phyloP scores from a whole-genome alignment of 1,140 invertebrate species.

The Hylyphantes graminicola region DNA sequence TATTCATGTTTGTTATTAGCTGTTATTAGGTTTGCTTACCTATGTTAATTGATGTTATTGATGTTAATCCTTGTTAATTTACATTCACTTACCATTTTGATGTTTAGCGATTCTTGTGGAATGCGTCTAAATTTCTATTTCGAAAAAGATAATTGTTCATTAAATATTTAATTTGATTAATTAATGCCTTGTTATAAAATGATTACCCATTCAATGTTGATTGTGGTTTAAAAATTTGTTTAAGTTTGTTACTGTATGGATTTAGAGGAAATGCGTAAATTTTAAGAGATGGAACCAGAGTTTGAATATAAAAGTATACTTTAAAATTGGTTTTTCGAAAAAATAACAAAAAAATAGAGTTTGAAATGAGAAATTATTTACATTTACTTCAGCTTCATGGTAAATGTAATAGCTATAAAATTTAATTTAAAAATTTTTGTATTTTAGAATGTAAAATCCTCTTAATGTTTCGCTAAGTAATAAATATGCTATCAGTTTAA shows the following conservation, averaged over 20 bases:
- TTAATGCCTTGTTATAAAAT: neutral
- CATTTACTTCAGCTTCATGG: too few species aligned
- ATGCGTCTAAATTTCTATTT: slow-evolving; percentile 29
- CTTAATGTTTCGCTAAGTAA: too few species aligned
- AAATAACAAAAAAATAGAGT: too few species aligned
- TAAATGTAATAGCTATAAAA: too few species aligned
- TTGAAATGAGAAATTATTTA: too few species aligned
- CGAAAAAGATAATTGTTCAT: neutral
- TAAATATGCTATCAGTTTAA: too few species aligned
- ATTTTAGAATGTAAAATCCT: too few species aligned
- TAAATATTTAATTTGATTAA: neutral
- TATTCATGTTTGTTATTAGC: too few species aligned
- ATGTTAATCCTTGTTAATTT: slow-evolving; percentile 38
- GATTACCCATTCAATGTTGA: too few species aligned
- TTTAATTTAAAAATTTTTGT: too few species aligned
- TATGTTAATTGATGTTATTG: slow-evolving; percentile 22
- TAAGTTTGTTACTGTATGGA: neutral
- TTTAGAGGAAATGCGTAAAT: neutral
- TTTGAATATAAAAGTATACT: neutral
- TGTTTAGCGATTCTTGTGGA: slow-evolving; percentile 46
- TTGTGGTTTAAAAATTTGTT: too few species aligned
- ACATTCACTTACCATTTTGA: slow-evolving; percentile 57
- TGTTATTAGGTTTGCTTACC: slow-evolving; percentile 12
- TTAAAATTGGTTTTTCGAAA: neutral
- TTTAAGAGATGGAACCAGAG: neutral